Percentiles rank a stretch among this genome's conserved stretches.
These are phyloP conservation scores for Prolemur simus DNA, from an alignment of 2,113 vertebrate genomes.

Conservation along the genomic window DNA sequence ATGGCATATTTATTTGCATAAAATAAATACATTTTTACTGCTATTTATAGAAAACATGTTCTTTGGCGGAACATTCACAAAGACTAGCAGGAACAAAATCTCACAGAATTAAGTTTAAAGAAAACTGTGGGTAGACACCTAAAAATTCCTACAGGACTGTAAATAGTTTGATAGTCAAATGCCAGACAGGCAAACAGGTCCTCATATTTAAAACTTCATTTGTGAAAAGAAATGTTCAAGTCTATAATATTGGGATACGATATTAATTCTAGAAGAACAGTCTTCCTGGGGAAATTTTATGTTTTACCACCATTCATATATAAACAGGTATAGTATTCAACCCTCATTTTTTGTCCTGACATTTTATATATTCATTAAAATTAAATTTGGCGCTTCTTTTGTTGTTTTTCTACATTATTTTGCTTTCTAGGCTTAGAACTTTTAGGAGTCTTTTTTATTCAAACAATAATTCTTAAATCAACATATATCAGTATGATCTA, in stretches of 20 bases:
- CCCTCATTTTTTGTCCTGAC: background rate
- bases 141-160: background rate
- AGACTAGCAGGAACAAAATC: constrained; percentile 38
- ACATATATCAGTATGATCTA: background rate
- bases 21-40: constrained; percentile 49
- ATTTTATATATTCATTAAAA: background rate
- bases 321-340: background rate
- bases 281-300: background rate
- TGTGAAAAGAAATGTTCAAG: background rate
- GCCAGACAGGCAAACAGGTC: background rate
- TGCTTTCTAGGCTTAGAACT: background rate
- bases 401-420: background rate
- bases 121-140: constrained; percentile 30
- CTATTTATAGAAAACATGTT: constrained; percentile 68
- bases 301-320: background rate
- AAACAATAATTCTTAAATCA: background rate
- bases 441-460: background rate
- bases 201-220: background rate
- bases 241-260: background rate
- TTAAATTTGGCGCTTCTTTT: background rate
- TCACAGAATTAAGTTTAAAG: constrained; percentile 39
- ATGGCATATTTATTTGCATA: background rate
- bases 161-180: background rate
- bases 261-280: background rate
- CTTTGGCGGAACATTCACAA: constrained; percentile 74